Conservation (phyloP, 2,888 invertebrate species). For the Eristalis pertinax region DNA sequence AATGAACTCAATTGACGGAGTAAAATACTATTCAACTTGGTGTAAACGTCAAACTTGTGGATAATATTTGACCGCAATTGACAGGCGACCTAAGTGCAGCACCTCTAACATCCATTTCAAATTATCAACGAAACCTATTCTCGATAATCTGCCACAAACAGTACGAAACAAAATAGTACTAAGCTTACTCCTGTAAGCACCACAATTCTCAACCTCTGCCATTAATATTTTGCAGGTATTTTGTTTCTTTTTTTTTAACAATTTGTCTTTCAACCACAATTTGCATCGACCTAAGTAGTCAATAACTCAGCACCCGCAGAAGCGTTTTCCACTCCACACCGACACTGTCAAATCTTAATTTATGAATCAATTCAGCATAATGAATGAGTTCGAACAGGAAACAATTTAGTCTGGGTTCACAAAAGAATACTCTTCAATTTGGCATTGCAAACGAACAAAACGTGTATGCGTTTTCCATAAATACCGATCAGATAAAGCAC, state of each 20-base stretch:
- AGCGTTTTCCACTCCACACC: not conserved
- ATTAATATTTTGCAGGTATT: too few relatives aligned
- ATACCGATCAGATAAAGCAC: not conserved
- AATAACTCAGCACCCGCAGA: not conserved
- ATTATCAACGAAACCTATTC: too few relatives aligned
- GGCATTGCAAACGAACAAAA: not conserved
- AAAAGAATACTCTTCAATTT: conserved; percentile 2
- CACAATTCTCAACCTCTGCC: too few relatives aligned
- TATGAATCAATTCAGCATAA: not conserved
- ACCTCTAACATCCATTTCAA: too few relatives aligned
- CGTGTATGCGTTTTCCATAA: not conserved
- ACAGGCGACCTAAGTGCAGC: too few relatives aligned
- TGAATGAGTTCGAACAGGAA: conserved; percentile 14
- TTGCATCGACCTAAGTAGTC: not conserved
- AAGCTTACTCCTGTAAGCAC: too few relatives aligned
- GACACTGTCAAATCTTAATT: not conserved
- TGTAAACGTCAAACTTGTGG: too few relatives aligned
- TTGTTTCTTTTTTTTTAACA: not conserved
- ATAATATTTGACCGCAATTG: too few relatives aligned
- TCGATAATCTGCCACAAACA: too few relatives aligned
- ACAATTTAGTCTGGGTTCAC: not conserved
- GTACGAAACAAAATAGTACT: too few relatives aligned
- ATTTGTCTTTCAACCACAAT: not conserved
- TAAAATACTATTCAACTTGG: too few relatives aligned
- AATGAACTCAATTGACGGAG: too few relatives aligned